Conservation (phyloP, 2,113 vertebrate species). For the Muntiacus muntjak region DNA sequence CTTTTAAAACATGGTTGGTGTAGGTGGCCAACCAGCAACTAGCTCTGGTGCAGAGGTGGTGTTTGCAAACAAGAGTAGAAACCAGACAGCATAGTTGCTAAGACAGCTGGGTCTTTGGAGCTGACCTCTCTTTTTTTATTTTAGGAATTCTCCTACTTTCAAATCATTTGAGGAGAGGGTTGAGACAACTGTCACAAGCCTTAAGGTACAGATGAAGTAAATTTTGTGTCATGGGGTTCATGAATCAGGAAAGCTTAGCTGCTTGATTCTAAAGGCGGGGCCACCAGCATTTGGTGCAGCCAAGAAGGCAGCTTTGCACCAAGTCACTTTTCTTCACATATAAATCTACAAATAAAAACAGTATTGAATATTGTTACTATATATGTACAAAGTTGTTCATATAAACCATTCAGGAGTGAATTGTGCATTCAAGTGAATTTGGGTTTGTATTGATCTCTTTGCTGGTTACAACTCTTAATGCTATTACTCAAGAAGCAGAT, state of each 20-base stretch:
- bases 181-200: constrained; percentile 93
- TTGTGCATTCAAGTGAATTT: not conserved
- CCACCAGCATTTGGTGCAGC: not conserved
- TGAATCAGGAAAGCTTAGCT: constrained; percentile 26
- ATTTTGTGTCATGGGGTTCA: not conserved
- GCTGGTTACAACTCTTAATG: not conserved
- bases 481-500: not conserved
- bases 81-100: not conserved
- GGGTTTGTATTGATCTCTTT: not conserved
- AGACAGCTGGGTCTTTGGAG: not conserved
- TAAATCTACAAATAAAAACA: not conserved
- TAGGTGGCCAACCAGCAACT: not conserved
- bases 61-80: not conserved
- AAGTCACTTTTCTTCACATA: not conserved
- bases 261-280: not conserved
- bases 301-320: not conserved
- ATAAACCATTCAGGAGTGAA: not conserved
- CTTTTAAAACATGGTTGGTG: not conserved
- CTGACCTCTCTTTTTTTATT: constrained; percentile 68
- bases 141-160: constrained; percentile 97
- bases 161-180: constrained; percentile 98
- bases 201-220: constrained; percentile 88
- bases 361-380: not conserved
- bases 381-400: not conserved
- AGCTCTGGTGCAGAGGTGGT: not conserved